phyloP scores from a whole-genome alignment of 2,797 vertebrate genomes.

The Bradypodion ventrale region DNA sequence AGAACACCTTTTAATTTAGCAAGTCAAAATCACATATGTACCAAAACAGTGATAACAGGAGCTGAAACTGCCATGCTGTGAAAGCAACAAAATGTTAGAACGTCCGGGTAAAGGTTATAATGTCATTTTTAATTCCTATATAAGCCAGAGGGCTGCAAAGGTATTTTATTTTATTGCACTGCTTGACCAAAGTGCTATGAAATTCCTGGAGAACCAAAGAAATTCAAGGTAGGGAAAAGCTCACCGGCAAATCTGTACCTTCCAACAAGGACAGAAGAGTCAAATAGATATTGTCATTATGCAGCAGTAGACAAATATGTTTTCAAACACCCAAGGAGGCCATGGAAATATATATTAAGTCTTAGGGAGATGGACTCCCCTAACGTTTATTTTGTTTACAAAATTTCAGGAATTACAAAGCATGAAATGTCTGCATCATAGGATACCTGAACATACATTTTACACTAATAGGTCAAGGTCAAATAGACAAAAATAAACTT shows the following conservation, averaged over 20 bases:
- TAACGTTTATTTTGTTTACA: not conserved
- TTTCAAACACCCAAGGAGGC: constrained; percentile 12
- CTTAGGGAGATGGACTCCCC: not conserved
- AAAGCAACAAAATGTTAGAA: not conserved
- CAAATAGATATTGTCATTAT: constrained; percentile 38
- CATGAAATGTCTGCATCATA: no score
- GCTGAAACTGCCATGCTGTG: not conserved
- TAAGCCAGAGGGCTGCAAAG: constrained; percentile 27
- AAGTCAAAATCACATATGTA: not conserved
- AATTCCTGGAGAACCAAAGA: constrained; percentile 21
- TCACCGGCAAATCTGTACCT: not conserved
- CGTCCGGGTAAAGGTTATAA: not conserved
- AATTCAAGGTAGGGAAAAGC: not conserved
- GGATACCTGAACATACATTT: not conserved
- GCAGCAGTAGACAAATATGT: constrained; percentile 22
- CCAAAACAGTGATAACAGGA: not conserved
- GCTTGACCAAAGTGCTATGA: constrained; percentile 23
- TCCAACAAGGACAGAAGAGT: constrained; percentile 46
- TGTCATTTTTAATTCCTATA: not conserved
- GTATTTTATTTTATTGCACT: constrained; percentile 24
- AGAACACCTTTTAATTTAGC: constrained; percentile 11
- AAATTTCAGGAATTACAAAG: not conserved
- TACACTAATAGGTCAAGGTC: not conserved
- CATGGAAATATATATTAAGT: not conserved
- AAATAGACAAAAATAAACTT: not conserved